Evolutionary conservation across 2,888 invertebrate species (phyloP), one percentile per base, ranked within the genome.

Genomic region (Geotrupes spiniger): DNA sequence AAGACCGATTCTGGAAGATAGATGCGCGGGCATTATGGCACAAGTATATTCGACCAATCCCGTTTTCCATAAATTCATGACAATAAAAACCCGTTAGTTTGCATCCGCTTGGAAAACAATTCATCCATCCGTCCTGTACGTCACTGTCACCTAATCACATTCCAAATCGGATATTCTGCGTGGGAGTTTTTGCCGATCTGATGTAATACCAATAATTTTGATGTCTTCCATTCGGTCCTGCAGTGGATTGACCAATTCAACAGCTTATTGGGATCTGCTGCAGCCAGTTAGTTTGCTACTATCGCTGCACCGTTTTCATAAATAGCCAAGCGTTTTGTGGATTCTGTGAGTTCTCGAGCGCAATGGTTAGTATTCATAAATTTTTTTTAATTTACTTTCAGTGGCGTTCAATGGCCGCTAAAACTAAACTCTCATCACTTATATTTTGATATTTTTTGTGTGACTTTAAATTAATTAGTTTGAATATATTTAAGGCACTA

Each of bases 1-100:
- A 63, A 60, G 64, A 70, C 72, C 73, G 71, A 72, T 61, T 53
- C 57, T 68, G 72, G 73, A 71, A 71, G 73, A 69, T 71, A 50
- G 49, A 45, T 45, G 45, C 45, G 41, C 45, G 38, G 33, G 33
- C 33, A 15, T 33, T 60, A 67, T 69, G 68, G 70, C 68, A 68
- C 65, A 63, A 56, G 54, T 59, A 58, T 58, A 58, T 46, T 39
- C 31, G 15, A 45, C 25, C 39, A 46, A 36, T 46, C 46, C 46
- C 36, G 29, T 46, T 33, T 40, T n/a, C 11, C 11, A 11, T 29
- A 15, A 15, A 33, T 33, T 8, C 33, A 46, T 38, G 29, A 38
- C 14, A 45, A 16, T 16, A 39, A 36, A 38, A 21, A 36, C 36
- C 26, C n/a, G 26, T 16, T 28, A 45, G 26, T 49, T 26, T 46